Evolutionary conservation across 2,797 vertebrate genomes (phyloP).

Genomic region (Leptatherina wallacei): DNA sequence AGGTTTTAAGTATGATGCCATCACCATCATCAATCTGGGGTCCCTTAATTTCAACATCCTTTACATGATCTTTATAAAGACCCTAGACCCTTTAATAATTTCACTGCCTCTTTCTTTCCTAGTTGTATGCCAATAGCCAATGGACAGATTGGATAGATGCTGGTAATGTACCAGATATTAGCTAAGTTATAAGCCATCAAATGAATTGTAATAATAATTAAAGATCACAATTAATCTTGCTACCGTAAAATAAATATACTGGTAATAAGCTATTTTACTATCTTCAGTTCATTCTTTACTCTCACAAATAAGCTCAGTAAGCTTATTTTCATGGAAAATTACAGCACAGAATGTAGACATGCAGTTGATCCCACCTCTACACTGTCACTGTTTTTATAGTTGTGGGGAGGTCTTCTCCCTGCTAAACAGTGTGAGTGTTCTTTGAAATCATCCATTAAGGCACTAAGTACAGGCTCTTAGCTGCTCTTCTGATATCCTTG

Average conservation of each 20-base stretch:
- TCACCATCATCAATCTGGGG: no score
- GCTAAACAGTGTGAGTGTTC: conserved; percentile 76
- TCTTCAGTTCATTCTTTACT: conserved; percentile 17
- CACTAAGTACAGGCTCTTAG: conserved; percentile 76
- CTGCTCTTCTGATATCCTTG: conserved; percentile 58
- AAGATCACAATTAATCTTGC: no score
- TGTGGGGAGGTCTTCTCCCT: conserved; percentile 67
- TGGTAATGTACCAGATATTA: no score
- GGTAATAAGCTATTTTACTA: background rate
- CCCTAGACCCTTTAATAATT: background rate
- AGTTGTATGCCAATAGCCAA: background rate
- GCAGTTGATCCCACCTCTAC: conserved; percentile 41
- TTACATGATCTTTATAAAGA: background rate
- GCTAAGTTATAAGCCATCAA: background rate
- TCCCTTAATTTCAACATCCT: background rate
- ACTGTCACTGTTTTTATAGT: conserved; percentile 73
- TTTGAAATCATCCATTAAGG: conserved; percentile 78
- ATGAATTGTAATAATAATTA: no score
- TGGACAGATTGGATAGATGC: no score
- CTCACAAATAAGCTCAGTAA: conserved; percentile 5
- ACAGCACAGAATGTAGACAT: conserved; percentile 13
- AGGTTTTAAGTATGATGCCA: no score
- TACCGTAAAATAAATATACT: background rate
- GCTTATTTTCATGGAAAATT: background rate
- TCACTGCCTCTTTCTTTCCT: background rate